Evolutionary conservation across 2,113 vertebrate species (phyloP).

Genomic region (Aphyosemion australe): DNA sequence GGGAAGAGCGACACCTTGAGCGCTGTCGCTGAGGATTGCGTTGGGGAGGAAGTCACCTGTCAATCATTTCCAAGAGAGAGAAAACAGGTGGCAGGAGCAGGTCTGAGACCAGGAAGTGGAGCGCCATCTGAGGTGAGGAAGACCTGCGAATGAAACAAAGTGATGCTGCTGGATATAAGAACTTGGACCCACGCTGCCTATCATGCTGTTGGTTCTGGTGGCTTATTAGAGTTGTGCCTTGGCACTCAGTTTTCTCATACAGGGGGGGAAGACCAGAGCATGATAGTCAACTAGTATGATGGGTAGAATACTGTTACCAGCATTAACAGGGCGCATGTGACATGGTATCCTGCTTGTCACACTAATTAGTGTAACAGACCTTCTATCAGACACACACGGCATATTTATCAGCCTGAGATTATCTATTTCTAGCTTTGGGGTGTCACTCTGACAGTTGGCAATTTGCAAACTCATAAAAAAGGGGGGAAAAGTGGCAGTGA

Average conservation of each 20-base stretch:
- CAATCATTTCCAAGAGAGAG: constrained; percentile 68
- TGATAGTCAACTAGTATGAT: constrained; percentile 43
- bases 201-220: constrained; percentile 57
- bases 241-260: constrained; percentile 35
- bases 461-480: constrained; percentile 49
- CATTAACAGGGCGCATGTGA: constrained; percentile 51
- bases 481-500: constrained; percentile 13
- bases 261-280: constrained; percentile 6
- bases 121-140: constrained; percentile 76
- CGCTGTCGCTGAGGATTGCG: constrained; percentile 72
- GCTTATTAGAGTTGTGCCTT: constrained; percentile 65
- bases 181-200: constrained; percentile 71
- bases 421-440: constrained; percentile 32
- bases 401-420: constrained; percentile 47
- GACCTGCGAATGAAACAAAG: constrained; percentile 66
- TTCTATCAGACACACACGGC: constrained; percentile 39
- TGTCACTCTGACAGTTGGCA: constrained; percentile 46
- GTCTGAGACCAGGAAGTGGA: constrained; percentile 75
- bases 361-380: constrained; percentile 46
- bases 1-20: constrained; percentile 51
- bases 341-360: constrained; percentile 39
- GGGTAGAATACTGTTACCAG: constrained; percentile 50
- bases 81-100: constrained; percentile 72
- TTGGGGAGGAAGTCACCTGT: constrained; percentile 70
- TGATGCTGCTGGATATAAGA: constrained; percentile 60